Percentiles rank a stretch among this genome's conserved stretches.
phyloP scores from a whole-genome alignment of 1,140 invertebrate genomes.

The Heliconius hewitsoni region DNA sequence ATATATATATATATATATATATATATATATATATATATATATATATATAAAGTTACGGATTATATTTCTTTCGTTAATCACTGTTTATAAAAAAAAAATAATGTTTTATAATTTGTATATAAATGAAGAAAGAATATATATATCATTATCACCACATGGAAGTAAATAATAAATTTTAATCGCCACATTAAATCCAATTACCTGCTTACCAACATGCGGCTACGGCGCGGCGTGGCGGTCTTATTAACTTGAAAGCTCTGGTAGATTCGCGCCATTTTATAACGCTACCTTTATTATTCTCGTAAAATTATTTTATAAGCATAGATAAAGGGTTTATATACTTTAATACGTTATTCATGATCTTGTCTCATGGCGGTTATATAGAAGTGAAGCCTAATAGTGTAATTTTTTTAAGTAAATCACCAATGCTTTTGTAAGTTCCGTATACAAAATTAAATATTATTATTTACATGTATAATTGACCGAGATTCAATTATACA shows the following conservation, averaged over 20 bases:
- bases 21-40: no score
- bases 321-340: slow-evolving; percentile 16
- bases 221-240: not conserved
- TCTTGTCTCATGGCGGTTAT: not conserved
- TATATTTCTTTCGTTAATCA: not conserved
- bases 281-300: slow-evolving; percentile 14
- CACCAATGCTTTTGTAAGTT: no score
- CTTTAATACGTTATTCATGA: not conserved
- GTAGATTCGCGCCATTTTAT: slow-evolving; percentile 23
- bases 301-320: slow-evolving; percentile 20
- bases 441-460: no score
- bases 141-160: not conserved
- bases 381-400: not conserved
- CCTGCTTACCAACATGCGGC: not conserved
- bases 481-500: no score
- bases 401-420: not conserved
- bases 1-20: no score
- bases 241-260: slow-evolving; percentile 29
- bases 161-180: not conserved
- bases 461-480: no score
- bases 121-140: not conserved
- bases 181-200: slow-evolving; percentile 12
- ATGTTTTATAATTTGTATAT: not conserved
- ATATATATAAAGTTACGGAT: no score
- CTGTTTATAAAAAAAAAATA: not conserved